Percentiles rank a stretch among this genome's conserved stretches.
Conservation (phyloP, 1,140 invertebrate species). For the Metopolophium dirhodum region DNA sequence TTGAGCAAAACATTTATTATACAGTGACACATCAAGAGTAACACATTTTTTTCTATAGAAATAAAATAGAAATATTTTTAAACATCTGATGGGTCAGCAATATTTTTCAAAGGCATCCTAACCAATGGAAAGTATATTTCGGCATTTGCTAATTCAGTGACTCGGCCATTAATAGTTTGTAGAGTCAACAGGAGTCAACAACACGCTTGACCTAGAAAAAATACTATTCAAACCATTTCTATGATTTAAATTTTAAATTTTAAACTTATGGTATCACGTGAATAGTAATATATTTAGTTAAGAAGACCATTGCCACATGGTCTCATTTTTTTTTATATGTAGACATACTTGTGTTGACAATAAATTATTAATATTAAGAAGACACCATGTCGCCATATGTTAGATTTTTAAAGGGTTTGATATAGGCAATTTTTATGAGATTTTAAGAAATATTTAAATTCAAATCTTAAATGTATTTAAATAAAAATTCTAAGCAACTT, state of each 20-base stretch:
- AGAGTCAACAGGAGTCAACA: neutral
- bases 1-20: neutral
- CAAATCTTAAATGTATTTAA: neutral
- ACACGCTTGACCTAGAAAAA: neutral
- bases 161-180: neutral
- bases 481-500: neutral
- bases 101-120: neutral
- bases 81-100: neutral
- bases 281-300: too few relatives aligned
- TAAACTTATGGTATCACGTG: neutral
- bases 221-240: too few relatives aligned
- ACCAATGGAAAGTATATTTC: neutral
- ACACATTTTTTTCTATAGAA: too few relatives aligned
- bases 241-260: too few relatives aligned
- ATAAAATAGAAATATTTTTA: neutral
- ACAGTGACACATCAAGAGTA: neutral
- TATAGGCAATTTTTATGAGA: neutral
- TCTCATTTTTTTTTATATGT: neutral
- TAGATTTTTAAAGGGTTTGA: neutral
- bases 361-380: neutral
- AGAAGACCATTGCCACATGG: neutral
- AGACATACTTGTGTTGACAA: neutral
- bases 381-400: too few relatives aligned
- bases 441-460: neutral
- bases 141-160: neutral